These are phyloP conservation scores for Lepilemur ruficaudatus DNA, from an alignment of 2,797 vertebrate genomes.

Conservation along the genomic window DNA sequence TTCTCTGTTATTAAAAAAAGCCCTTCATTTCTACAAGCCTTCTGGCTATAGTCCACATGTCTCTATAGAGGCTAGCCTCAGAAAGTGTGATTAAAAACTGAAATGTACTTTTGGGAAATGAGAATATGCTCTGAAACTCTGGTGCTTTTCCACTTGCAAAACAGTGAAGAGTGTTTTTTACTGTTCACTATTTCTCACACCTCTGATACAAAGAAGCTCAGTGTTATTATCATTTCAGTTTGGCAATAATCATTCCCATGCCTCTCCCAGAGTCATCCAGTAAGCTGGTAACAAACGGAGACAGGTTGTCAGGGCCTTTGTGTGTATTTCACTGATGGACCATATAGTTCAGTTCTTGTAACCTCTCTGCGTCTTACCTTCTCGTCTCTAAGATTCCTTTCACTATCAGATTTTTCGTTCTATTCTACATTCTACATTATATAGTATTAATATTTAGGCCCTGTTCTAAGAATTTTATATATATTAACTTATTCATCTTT, in stretches of 20 bases:
- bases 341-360: not conserved
- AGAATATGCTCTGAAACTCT: constrained; percentile 27
- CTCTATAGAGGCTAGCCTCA: constrained; percentile 27
- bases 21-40: constrained; percentile 19
- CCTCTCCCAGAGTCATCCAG: not conserved
- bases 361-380: not conserved
- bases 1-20: constrained; percentile 52
- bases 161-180: not conserved
- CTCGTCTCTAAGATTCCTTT: not conserved
- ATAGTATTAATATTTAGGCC: not conserved
- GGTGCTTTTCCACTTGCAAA: constrained; percentile 40
- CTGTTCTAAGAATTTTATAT: not conserved
- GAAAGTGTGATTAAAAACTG: constrained; percentile 55
- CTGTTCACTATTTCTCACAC: not conserved
- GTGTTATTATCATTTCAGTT: not conserved
- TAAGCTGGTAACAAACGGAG: not conserved
- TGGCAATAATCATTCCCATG: not conserved
- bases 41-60: constrained; percentile 44
- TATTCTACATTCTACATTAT: not conserved
- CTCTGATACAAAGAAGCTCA: constrained; percentile 2
- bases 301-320: not conserved
- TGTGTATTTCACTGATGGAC: not conserved
- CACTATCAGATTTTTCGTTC: not conserved
- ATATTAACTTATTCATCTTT: not conserved
- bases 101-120: constrained; percentile 56